phyloP scores from a whole-genome alignment of 2,797 vertebrate genomes.

The Tamandua tetradactyla region DNA sequence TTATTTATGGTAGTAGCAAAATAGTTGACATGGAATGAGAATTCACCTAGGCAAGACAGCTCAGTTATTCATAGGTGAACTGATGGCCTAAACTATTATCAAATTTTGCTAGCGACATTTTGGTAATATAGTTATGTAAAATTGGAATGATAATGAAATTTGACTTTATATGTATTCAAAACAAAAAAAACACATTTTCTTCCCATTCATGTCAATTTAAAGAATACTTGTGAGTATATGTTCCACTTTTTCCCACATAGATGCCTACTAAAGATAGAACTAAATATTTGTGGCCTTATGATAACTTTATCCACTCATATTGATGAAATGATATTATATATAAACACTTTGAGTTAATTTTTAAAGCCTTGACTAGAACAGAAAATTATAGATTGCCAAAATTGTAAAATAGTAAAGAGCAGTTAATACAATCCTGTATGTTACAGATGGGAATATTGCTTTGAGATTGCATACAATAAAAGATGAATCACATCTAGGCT shows the following conservation, averaged over 20 bases:
- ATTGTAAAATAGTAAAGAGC: not conserved
- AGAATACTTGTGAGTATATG: not conserved
- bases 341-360: constrained; percentile 16
- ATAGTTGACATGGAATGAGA: not conserved
- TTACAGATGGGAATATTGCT: not conserved
- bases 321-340: not conserved
- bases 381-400: not conserved
- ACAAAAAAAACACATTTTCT: not conserved
- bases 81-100: not conserved
- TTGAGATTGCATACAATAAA: not conserved
- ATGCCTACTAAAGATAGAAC: not conserved
- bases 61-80: constrained; percentile 24
- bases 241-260: not conserved
- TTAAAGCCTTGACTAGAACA: not conserved
- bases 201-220: not conserved
- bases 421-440: not conserved
- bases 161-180: constrained; percentile 51
- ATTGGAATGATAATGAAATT: not conserved
- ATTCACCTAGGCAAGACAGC: not conserved
- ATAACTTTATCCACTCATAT: not conserved
- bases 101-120: not conserved
- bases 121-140: not conserved
- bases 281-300: not conserved
- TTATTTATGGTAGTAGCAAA: constrained; percentile 35
- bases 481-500: not conserved